These are phyloP conservation scores for Lutjanus campechanus DNA, from an alignment of 2,797 vertebrate species.

Conservation along the genomic window DNA sequence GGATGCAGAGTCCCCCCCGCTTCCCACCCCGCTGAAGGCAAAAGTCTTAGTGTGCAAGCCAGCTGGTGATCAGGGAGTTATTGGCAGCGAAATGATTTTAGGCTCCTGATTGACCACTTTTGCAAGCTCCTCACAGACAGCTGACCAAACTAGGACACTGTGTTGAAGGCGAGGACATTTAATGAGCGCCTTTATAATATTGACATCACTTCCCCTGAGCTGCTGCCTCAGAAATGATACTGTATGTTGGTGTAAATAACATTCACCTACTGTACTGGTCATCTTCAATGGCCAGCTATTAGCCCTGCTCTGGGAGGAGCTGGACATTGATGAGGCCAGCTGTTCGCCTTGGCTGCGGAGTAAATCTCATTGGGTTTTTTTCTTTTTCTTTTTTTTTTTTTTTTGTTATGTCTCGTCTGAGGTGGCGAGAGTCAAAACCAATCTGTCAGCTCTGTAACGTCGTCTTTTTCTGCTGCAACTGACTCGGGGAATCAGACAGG, in stretches of 20 bases:
- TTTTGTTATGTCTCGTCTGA: constrained; percentile 36
- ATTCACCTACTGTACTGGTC: constrained; percentile 23
- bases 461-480: constrained; percentile 47
- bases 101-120: constrained; percentile 68
- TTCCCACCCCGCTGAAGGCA: constrained; percentile 43
- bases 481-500: constrained; percentile 60
- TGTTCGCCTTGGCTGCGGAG: constrained; percentile 31
- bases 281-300: constrained; percentile 20
- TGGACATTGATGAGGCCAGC: constrained; percentile 43
- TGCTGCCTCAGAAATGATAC: constrained; percentile 37
- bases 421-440: constrained; percentile 55
- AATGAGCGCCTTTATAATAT: constrained; percentile 60
- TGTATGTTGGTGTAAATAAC: constrained; percentile 47
- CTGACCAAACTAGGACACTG: constrained; percentile 67
- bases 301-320: constrained; percentile 11
- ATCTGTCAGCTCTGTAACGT: constrained; percentile 58
- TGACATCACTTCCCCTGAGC: constrained; percentile 51
- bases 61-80: constrained; percentile 71
- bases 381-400: neutral
- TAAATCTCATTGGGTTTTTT: constrained; percentile 21
- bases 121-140: constrained; percentile 55
- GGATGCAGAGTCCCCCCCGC: constrained; percentile 40
- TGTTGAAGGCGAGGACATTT: constrained; percentile 51
- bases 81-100: constrained; percentile 76
- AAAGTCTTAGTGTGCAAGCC: constrained; percentile 66